Percentiles rank a stretch among this genome's conserved stretches.
phyloP scores from a whole-genome alignment of 2,888 invertebrate species.

The Lasioglossum leucozonium region DNA sequence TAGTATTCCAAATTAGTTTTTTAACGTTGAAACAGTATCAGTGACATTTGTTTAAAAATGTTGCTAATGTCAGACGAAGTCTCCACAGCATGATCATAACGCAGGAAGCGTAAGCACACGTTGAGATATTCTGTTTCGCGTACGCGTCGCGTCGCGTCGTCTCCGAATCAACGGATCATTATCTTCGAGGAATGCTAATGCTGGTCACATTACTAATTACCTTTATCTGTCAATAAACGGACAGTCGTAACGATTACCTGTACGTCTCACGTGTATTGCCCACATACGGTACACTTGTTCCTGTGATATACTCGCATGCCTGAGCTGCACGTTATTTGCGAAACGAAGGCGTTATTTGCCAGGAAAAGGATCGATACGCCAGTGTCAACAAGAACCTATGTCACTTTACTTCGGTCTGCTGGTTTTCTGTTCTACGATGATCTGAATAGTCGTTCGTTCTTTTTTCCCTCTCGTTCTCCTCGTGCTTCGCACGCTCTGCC shows the following conservation, averaged over 20 bases:
- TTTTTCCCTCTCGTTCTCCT: not conserved
- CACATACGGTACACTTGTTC: constrained; percentile 41
- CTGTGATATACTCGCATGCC: constrained; percentile 49
- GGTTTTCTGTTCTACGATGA: constrained; percentile 17
- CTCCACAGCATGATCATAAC: not conserved
- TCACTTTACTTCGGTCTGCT: constrained; percentile 35
- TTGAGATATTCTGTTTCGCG: not conserved
- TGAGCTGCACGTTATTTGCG: constrained; percentile 54
- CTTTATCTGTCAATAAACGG: constrained; percentile 63
- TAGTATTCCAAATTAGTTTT: not conserved
- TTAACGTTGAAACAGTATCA: not conserved
- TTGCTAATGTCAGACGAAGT: not conserved
- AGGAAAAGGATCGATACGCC: constrained; percentile 61
- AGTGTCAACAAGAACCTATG: constrained; percentile 62
- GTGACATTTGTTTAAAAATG: not conserved
- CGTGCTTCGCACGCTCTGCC: not conserved
- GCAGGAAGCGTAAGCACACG: not conserved
- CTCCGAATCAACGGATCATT: constrained; percentile 41
- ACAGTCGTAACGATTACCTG: constrained; percentile 51
- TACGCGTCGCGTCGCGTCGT: not conserved
- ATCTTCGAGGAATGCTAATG: constrained; percentile 44
- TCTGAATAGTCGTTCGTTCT: not conserved
- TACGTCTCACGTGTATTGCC: constrained; percentile 41
- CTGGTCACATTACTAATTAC: constrained; percentile 61
- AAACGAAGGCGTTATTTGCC: constrained; percentile 64